Evolutionary conservation across 2,888 invertebrate species (phyloP).

Genomic region (Aleiodes leptofemur): DNA sequence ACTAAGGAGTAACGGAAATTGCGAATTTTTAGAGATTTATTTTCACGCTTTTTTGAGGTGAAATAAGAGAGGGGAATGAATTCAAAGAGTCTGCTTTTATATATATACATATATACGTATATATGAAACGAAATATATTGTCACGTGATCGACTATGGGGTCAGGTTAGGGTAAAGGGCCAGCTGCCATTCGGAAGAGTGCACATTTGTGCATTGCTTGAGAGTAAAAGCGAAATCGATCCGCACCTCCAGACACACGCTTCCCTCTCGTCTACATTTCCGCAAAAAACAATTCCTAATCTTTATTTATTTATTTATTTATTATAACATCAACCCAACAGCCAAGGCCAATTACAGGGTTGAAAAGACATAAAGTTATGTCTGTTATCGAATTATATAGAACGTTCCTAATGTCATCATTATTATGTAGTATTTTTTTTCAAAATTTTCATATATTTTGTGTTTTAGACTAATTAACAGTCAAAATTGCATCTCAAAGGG

Average conservation of each 20-base stretch:
- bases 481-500: too few species aligned
- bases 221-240: slow-evolving; percentile 26
- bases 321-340: too few species aligned
- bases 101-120: background rate
- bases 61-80: slow-evolving; percentile 16
- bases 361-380: too few species aligned
- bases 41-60: slow-evolving; percentile 8
- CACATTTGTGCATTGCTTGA: slow-evolving; percentile 30
- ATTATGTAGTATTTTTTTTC: too few species aligned
- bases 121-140: slow-evolving; percentile 6
- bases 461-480: too few species aligned
- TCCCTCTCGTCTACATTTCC: background rate
- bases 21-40: slow-evolving; percentile 11
- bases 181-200: slow-evolving; percentile 33
- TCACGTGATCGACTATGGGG: slow-evolving; percentile 20
- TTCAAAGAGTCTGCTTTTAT: slow-evolving; percentile 22
- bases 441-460: too few species aligned
- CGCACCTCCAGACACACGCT: slow-evolving; percentile 16
- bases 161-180: slow-evolving; percentile 26
- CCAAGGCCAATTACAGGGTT: too few species aligned
- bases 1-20: background rate
- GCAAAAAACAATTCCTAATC: background rate
- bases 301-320: too few species aligned
- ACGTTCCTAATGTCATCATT: too few species aligned
- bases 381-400: too few species aligned